Evolutionary conservation across 2,113 vertebrate genomes (phyloP).

Genomic region (Sinocyclocheilus anshuiensis): DNA sequence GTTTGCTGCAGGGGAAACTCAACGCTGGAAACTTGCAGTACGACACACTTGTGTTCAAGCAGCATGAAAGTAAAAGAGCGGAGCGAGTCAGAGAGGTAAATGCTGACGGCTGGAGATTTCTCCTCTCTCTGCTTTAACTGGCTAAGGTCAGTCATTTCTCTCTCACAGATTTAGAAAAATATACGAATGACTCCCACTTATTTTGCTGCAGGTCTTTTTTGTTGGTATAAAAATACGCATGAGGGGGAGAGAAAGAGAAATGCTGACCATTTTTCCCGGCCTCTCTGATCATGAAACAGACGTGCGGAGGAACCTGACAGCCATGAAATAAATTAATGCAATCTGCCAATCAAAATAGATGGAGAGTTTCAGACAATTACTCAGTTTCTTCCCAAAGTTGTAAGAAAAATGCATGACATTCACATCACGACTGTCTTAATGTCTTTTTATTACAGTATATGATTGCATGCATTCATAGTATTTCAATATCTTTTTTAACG

Average conservation of each 20-base stretch:
- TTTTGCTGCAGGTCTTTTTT: slow-evolving; percentile 39
- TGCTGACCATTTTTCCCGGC: neutral
- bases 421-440: neutral
- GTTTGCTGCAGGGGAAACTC: neutral
- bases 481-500: neutral
- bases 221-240: slow-evolving; percentile 12
- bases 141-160: slow-evolving; percentile 45
- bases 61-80: slow-evolving; percentile 15
- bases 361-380: neutral
- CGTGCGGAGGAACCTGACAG: neutral
- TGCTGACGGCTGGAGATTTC: slow-evolving; percentile 15
- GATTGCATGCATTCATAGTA: neutral
- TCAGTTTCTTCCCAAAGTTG: neutral
- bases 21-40: slow-evolving; percentile 15
- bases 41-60: slow-evolving; percentile 18
- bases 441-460: neutral
- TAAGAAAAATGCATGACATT: neutral
- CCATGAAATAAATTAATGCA: slow-evolving; percentile 33
- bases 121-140: slow-evolving; percentile 35
- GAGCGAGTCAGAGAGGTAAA: slow-evolving; percentile 4
- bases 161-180: slow-evolving; percentile 36
- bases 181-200: slow-evolving; percentile 37
- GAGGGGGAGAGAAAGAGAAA: neutral
- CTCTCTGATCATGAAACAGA: neutral
- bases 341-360: slow-evolving; percentile 37